These are phyloP conservation scores for Zosterops lateralis DNA, from an alignment of 2,113 vertebrate genomes.

Conservation along the genomic window DNA sequence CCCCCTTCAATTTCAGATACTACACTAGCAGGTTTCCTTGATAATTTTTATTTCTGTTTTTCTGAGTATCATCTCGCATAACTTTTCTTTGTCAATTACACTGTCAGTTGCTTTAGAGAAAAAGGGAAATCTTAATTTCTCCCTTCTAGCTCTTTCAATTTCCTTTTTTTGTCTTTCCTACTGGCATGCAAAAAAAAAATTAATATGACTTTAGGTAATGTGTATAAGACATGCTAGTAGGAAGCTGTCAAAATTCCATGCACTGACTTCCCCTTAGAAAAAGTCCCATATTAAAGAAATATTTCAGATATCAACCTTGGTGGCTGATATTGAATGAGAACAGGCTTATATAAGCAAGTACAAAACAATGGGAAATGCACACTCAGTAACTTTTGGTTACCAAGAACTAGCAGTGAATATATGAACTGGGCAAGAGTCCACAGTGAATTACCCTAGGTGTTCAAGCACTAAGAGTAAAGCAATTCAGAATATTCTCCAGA, in stretches of 20 bases:
- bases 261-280: background rate
- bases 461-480: background rate
- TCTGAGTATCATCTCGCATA: background rate
- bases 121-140: background rate
- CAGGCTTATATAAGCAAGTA: background rate
- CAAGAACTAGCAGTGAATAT: background rate
- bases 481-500: background rate
- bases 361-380: background rate
- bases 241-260: background rate
- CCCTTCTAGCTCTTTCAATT: background rate
- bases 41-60: background rate
- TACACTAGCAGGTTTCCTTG: background rate
- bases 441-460: background rate
- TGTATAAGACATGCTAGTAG: background rate
- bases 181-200: background rate
- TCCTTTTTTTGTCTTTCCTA: background rate
- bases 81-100: background rate
- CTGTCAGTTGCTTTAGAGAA: background rate
- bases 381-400: background rate
- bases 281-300: background rate
- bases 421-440: background rate
- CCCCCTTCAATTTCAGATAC: background rate
- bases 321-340: background rate
- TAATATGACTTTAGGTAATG: background rate
- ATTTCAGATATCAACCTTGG: background rate